Evolutionary conservation across 2,888 invertebrate genomes (phyloP).

Genomic region (Linyphia triangularis): DNA sequence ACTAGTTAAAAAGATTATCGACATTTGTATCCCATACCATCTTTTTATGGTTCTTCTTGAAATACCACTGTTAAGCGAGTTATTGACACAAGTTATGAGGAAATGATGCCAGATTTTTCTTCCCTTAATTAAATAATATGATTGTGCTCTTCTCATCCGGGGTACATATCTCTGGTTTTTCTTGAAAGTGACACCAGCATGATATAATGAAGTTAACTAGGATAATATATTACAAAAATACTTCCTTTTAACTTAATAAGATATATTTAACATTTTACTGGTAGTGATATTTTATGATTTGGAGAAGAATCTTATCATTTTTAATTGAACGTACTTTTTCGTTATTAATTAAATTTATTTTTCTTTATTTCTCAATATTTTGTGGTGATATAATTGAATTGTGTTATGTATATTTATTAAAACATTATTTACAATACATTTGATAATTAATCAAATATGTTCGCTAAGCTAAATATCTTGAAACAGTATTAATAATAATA

Average conservation of each 20-base stretch:
- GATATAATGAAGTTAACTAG: conserved; percentile 43
- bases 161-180: conserved; percentile 13
- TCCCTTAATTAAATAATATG: conserved; percentile 44
- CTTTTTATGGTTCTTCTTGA: not conserved
- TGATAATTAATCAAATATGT: too few relatives aligned
- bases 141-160: not conserved
- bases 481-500: too few relatives aligned
- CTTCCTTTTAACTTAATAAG: conserved; percentile 4
- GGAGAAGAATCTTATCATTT: not conserved
- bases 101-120: conserved; percentile 22
- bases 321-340: not conserved
- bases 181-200: conserved; percentile 1
- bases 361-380: too few relatives aligned
- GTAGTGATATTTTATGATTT: not conserved
- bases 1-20: too few relatives aligned
- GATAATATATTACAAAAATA: conserved; percentile 57
- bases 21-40: too few relatives aligned
- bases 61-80: conserved; percentile 11
- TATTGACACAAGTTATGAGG: conserved; percentile 45
- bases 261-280: conserved; percentile 18
- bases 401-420: too few relatives aligned
- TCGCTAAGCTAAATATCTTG: too few relatives aligned
- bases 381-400: too few relatives aligned
- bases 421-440: too few relatives aligned
- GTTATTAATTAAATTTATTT: not conserved